Evolutionary conservation across 2,113 vertebrate genomes (phyloP).

Genomic region (Emberiza fucata): DNA sequence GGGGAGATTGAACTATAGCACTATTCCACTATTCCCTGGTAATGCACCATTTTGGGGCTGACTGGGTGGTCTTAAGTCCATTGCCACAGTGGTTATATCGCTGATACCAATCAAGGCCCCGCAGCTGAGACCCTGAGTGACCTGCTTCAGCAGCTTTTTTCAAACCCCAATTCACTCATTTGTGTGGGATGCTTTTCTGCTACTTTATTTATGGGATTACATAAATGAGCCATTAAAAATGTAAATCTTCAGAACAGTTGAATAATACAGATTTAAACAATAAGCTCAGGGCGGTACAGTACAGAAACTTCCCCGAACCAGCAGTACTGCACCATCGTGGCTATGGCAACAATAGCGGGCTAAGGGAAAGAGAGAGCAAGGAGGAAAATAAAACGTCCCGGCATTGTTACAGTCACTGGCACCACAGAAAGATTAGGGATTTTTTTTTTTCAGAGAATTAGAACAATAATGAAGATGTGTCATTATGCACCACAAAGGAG

Average conservation of each 20-base stretch:
- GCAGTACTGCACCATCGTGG: constrained; percentile 64
- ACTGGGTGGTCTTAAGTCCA: constrained; percentile 89
- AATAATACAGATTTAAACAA: constrained; percentile 85
- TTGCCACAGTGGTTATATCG: constrained; percentile 79
- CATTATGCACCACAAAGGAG: constrained; percentile 74
- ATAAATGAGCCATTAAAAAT: constrained; percentile 91
- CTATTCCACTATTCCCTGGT: constrained; percentile 74
- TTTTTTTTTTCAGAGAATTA: constrained; percentile 62
- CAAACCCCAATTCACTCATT: constrained; percentile 78
- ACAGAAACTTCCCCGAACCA: constrained; percentile 66
- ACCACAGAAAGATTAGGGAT: constrained; percentile 74
- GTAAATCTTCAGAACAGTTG: constrained; percentile 86
- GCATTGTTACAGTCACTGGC: constrained; percentile 69
- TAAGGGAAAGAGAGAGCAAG: constrained; percentile 57
- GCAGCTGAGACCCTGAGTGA: constrained; percentile 85
- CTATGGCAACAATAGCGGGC: constrained; percentile 77
- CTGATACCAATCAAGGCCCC: constrained; percentile 83
- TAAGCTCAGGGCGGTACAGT: constrained; percentile 78
- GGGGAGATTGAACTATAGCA: constrained; percentile 78
- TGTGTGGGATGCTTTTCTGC: constrained; percentile 82
- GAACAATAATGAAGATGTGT: constrained; percentile 81
- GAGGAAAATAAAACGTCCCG: constrained; percentile 69
- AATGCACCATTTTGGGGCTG: constrained; percentile 79
- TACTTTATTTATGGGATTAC: constrained; percentile 90
- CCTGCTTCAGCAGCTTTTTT: constrained; percentile 79